Base-by-base conservation (phyloP, 1,140 invertebrate species). In the Temnothorax curvispinosus region DNA sequence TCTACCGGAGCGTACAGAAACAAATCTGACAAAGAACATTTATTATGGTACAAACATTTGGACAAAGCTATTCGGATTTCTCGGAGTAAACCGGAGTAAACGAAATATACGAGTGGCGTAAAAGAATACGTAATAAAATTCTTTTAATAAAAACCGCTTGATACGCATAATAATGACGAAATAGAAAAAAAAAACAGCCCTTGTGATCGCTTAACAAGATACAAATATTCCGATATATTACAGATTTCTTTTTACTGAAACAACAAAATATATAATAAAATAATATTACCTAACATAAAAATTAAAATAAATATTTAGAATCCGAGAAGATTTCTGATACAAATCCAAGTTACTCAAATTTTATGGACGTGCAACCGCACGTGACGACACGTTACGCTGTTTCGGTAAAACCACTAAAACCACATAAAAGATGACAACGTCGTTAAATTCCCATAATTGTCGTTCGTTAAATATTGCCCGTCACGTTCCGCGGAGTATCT, bases 361-460 rank as follows among this genome's bases (percentile, higher is more conserved):
- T 82, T 74, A 82, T 38, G 35, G 50, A 60, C 18, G 18, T 27
- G 6, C n/a, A 56, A 74, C 13, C 44, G 47, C 27, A 27, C 32
- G 5, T 54, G n/a, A 80, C 47, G 62, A 0, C 27, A 74, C 4
- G 21, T 58, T 60, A 18, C 41, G 27, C n/a, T 8, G 56, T 62
- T 62, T 62, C 56, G 18, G 27, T 13, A 69, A 67, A 35, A 44
- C 47, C 35, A 64, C 78, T n/a, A 69, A 67, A 35, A 44, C 47
- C 35, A 64, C 78, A 72, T 62, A 69, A 86, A 81, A 81, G 67
- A 86, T 89, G 88, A 58, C 54, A 35, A 13, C 77, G 13, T 65
- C 50, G 38, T 27, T 32, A 44, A 60, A 41, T 1, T n/a, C n/a
- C 18, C 21, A 47, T 47, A 15, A 60, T 58, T 60, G 54, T 60